These are phyloP conservation scores for Bujurquina vittata DNA, from an alignment of 2,113 vertebrate genomes.

Conservation along the genomic window DNA sequence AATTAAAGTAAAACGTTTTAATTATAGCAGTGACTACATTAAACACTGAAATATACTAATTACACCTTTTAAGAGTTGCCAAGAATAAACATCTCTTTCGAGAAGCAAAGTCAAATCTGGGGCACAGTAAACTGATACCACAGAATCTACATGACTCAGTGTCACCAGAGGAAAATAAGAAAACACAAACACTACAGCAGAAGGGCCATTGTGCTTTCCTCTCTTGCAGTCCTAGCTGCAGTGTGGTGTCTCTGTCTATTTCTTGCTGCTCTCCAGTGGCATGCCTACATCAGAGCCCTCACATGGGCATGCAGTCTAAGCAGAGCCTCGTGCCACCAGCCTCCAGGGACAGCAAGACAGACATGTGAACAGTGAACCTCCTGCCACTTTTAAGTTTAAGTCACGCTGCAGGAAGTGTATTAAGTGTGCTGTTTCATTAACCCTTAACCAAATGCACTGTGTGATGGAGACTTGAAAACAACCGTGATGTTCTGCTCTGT, in stretches of 20 bases:
- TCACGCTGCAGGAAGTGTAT: constrained; percentile 15
- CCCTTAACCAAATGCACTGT: background rate
- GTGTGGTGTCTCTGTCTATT: constrained; percentile 37
- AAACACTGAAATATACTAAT: background rate
- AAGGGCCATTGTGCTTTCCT: constrained; percentile 18
- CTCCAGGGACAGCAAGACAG: constrained; percentile 49
- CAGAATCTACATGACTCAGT: background rate
- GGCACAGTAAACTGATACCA: background rate
- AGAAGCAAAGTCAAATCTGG: background rate
- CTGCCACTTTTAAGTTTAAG: constrained; percentile 42
- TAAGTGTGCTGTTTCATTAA: constrained; percentile 14
- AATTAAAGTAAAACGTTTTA: background rate
- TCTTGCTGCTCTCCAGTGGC: constrained; percentile 47
- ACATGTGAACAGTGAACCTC: constrained; percentile 57
- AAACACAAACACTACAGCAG: background rate
- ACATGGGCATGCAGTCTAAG: constrained; percentile 46
- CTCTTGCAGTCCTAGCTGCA: constrained; percentile 30
- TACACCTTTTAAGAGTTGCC: background rate
- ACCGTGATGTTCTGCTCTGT: background rate
- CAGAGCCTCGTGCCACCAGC: constrained; percentile 47
- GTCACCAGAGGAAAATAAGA: constrained; percentile 11
- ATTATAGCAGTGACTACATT: constrained; percentile 3
- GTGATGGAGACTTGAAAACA: background rate
- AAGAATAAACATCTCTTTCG: background rate
- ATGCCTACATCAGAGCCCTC: constrained; percentile 55